A percentile compares a stretch with the other conserved stretches of the same genome.
Evolutionary conservation across 2,797 vertebrate genomes (phyloP).

Genomic region (Orestias chungarensis): DNA sequence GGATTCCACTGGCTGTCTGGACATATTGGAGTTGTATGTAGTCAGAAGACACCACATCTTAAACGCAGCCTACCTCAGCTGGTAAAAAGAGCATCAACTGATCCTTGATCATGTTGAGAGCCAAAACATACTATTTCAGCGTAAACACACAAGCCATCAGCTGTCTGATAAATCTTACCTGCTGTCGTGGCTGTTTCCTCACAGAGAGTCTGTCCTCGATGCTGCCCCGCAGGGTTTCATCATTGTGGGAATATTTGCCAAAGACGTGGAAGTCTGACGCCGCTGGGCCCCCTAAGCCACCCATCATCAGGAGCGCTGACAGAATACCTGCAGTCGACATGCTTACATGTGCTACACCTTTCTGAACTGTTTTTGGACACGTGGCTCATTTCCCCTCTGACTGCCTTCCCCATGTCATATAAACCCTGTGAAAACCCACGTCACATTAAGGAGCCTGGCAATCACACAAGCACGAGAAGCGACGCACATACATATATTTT

Average conservation of each 20-base stretch:
- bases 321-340: slow-evolving; percentile 55
- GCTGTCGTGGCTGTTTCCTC: slow-evolving; percentile 45
- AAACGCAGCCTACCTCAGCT: not conserved
- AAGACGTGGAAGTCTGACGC: slow-evolving; percentile 42
- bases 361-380: not conserved
- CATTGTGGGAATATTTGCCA: slow-evolving; percentile 28
- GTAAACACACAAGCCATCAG: not conserved
- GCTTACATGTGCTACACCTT: slow-evolving; percentile 21
- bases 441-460: slow-evolving; percentile 43
- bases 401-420: slow-evolving; percentile 45
- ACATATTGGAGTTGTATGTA: slow-evolving; percentile 1
- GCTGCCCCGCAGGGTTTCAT: slow-evolving; percentile 25
- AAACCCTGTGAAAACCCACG: slow-evolving; percentile 49
- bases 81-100: not conserved
- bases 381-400: slow-evolving; percentile 2
- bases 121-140: not conserved
- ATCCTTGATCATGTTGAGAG: not conserved
- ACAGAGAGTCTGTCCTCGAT: slow-evolving; percentile 9
- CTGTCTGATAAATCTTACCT: slow-evolving; percentile 48
- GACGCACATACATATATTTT: not conserved
- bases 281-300: slow-evolving; percentile 16
- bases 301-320: slow-evolving; percentile 50
- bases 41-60: not conserved
- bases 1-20: slow-evolving; percentile 51
- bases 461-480: not conserved